Evolutionary conservation across 1,140 invertebrate genomes (phyloP), one percentile per base, ranked within the genome.

Genomic region (Zophobas morio): DNA sequence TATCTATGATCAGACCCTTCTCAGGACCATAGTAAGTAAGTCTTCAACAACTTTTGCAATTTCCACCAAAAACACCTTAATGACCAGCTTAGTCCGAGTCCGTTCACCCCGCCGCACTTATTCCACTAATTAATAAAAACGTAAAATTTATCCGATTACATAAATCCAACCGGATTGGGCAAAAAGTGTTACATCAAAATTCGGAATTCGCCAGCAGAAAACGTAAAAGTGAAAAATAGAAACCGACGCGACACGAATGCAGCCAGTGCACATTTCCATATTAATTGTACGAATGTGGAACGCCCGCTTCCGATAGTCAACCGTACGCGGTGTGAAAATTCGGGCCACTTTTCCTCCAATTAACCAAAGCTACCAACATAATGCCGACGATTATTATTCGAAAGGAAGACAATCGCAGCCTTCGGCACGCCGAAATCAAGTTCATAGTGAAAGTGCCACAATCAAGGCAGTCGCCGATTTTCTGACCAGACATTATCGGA

Each of bases 371-470:
- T 51, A 46, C 8, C 6, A 51, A 51, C n/a, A 51, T 51, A 66
- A 66, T 6, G 2, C 37, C 37, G 20, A 42, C 3, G 42, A 66
- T 66, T 66, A 66, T 40, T 40, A 66, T 66, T 66, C 37, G 60
- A 66, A 66, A 66, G 60, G 60, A 66, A 66, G 60, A 46, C 60
- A 46, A 66, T 42, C 37, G n/a, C 42, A 42, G 60, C 60, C 60
- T 66, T 66, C 36, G 35, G 60, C 60, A 2, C 35, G 4, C 60
- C 60, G 60, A 66, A 66, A 66, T 66, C 37, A 73, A 73, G 71
- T 73, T 56, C 54, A 54, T 51, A 73, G 71, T 73, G 71, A 73
- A 73, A 73, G 71, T 73, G 70, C 46, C 70, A 51, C 37, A 35
- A 72, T 20, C 42, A 40, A 39, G 33, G 42, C 63, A 66, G 39